A percentile compares a stretch with the other conserved stretches of the same genome.
Conservation (phyloP, 2,113 vertebrate genomes). For the Prionailurus viverrinus region DNA sequence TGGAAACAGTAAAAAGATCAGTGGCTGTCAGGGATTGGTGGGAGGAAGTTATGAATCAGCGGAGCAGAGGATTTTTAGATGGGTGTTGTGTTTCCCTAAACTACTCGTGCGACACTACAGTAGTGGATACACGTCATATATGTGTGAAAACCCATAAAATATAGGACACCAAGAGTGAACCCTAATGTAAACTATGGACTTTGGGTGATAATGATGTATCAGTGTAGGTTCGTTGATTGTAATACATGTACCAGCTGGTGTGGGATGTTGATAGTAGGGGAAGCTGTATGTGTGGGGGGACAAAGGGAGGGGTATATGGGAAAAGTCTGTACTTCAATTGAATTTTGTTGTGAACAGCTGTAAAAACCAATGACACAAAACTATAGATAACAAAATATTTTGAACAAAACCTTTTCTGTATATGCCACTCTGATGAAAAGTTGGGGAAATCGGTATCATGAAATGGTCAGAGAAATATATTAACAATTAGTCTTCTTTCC, state of each 20-base stretch:
- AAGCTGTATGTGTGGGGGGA: no score
- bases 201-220: neutral
- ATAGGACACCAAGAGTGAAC: neutral
- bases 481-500: neutral
- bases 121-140: neutral
- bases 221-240: neutral
- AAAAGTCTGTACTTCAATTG: neutral
- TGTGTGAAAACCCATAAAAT: neutral
- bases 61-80: neutral
- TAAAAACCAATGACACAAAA: neutral
- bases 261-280: neutral
- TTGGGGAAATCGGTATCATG: neutral
- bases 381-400: neutral
- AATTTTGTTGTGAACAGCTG: neutral
- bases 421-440: neutral
- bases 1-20: neutral
- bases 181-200: neutral
- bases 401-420: neutral
- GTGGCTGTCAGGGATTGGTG: neutral
- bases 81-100: neutral
- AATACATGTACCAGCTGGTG: neutral
- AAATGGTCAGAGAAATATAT: neutral
- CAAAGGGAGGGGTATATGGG: fast-evolving
- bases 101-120: neutral
- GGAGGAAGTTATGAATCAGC: neutral